Evolutionary conservation across 2,113 vertebrate genomes (phyloP), one percentile per base, ranked within the genome.

Genomic region (Raja brachyura): DNA sequence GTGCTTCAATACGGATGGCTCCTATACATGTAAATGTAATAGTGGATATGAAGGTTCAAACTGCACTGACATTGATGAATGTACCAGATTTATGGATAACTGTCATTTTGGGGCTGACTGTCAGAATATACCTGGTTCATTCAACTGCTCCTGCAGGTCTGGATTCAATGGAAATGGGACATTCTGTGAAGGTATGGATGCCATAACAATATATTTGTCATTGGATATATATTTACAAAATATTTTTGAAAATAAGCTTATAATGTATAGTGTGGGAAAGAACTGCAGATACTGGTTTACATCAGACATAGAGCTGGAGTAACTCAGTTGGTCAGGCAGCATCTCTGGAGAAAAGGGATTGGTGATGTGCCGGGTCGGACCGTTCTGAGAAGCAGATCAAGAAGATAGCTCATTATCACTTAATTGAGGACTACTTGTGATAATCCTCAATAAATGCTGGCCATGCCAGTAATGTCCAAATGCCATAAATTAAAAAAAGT

Each of bases 61-160:
- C 25, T 93, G 93, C 93, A 66, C 33, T 54, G 93, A 93, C 70
- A 81, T 93, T 81, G 56, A 93, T 59, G 93, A 93, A 85, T 93
- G 93, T 63, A 14, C 31, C 66, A 81, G 18, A 63, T 25, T 48
- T 81, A 76, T 59, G 59, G 68, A 81, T 75, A 54, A 93, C 56
- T 93, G 93, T 93, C n/a, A 61, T 10, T 33, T 54, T 14, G 7
- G 48, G 0, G 79, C 93, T 16, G 2, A 13, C 63, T 93, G 93
- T 63, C 10, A 28, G 13, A 93, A 93, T n/a, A 33, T 16, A 25
- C 73, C 75, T 0, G 56, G 93, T 61, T 93, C 93, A 39, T 93
- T 93, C 54, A 7, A 0, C 4, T 93, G 93, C 56, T 39, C 93
- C 63, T 93, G 93, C 56, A 48, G 48, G 59, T 16, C 16, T 22